Percentiles rank a stretch among this genome's conserved stretches.
phyloP scores from a whole-genome alignment of 2,797 vertebrate species.

The Pteropus rufus region DNA sequence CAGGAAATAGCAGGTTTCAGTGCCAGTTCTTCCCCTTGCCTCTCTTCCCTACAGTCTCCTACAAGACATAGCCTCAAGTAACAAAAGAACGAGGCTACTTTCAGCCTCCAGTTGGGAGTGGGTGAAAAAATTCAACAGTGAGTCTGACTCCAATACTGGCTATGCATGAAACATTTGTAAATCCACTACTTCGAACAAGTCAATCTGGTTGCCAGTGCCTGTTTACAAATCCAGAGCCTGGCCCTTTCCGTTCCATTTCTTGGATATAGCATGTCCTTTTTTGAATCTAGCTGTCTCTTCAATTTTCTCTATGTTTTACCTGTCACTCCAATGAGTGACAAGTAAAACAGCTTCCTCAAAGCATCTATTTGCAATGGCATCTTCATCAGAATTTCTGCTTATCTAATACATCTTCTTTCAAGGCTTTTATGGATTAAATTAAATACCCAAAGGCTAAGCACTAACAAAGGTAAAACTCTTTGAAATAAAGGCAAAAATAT shows the following conservation, averaged over 20 bases:
- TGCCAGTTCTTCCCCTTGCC: background rate
- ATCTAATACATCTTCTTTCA: background rate
- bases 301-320: constrained; percentile 1
- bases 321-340: background rate
- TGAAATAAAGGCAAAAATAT: constrained; percentile 11
- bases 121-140: background rate
- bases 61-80: background rate
- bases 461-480: constrained; percentile 22
- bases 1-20: background rate
- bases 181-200: background rate
- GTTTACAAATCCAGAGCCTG: background rate
- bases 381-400: background rate
- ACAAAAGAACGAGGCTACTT: background rate
- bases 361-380: background rate
- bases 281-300: background rate
- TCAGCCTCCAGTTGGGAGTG: background rate
- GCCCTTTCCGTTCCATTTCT: background rate
- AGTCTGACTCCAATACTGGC: background rate
- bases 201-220: background rate
- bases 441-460: background rate
- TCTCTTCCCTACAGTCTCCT: background rate
- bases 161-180: background rate
- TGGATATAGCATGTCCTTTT: background rate
- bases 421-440: background rate
- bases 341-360: background rate